A percentile compares a stretch with the other conserved stretches of the same genome.
Conservation (phyloP, 2,797 vertebrate genomes). For the Hyperoplus immaculatus region DNA sequence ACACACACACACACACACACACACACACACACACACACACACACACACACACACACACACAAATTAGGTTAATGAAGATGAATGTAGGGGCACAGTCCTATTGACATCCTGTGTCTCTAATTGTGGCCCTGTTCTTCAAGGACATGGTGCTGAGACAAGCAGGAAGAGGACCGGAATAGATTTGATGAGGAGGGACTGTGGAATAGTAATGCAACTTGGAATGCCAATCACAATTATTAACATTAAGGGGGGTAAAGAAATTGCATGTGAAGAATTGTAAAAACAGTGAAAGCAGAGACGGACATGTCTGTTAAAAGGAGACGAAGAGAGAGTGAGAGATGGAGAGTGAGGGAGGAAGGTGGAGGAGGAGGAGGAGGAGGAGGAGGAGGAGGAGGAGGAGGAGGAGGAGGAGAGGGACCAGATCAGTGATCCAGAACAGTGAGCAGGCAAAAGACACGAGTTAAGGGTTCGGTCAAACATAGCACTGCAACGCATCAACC, state of each 20-base stretch:
- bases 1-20: conserved; percentile 45
- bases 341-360: conserved; percentile 10
- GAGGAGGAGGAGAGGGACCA: conserved; percentile 32
- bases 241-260: conserved; percentile 5
- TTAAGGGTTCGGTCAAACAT: conserved; percentile 77
- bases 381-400: conserved; percentile 6
- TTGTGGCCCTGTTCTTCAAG: conserved; percentile 82
- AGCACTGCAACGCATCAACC: conserved; percentile 60
- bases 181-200: conserved; percentile 55
- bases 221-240: conserved; percentile 59
- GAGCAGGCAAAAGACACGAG: conserved; percentile 80
- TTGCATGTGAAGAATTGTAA: conserved; percentile 30
- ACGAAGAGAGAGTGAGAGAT: conserved; percentile 30
- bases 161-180: conserved; percentile 72
- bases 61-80: conserved; percentile 89
- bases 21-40: conserved; percentile 54
- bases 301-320: conserved; percentile 40
- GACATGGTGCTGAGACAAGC: conserved; percentile 64
- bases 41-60: conserved; percentile 59
- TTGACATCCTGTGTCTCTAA: conserved; percentile 81
- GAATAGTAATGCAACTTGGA: conserved; percentile 51
- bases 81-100: conserved; percentile 81
- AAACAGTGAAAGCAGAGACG: conserved; percentile 30
- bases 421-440: conserved; percentile 82
- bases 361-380: conserved; percentile 9